Percentiles rank a stretch among this genome's conserved stretches.
Conservation (phyloP, 2,113 vertebrate genomes). For the Diglossa brunneiventris region DNA sequence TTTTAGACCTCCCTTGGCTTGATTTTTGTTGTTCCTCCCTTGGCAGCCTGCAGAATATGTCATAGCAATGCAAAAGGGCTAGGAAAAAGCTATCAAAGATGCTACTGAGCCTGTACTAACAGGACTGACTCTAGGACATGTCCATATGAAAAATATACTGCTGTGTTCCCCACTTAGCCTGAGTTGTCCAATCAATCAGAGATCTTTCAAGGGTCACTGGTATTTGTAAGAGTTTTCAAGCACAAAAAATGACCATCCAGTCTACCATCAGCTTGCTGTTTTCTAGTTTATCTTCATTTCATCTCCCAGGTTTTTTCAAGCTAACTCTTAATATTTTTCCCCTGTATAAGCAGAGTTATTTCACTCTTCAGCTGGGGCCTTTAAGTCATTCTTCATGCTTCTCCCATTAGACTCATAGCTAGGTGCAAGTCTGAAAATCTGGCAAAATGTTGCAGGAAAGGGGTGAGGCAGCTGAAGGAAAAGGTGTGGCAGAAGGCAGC, state of each 20-base stretch:
- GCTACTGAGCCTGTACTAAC: neutral
- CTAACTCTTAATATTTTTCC: neutral
- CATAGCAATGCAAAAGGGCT: neutral
- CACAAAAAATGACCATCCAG: neutral
- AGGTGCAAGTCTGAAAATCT: neutral
- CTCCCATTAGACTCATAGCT: neutral
- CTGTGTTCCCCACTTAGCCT: neutral
- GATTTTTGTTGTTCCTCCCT: conserved; percentile 28
- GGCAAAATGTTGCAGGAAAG: neutral
- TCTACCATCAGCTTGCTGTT: neutral
- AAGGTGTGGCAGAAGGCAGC: neutral
- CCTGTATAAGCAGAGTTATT: neutral
- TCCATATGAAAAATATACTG: conserved; percentile 12
- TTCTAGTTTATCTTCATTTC: conserved; percentile 18
- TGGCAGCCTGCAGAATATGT: conserved; percentile 21
- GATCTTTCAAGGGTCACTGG: conserved; percentile 51
- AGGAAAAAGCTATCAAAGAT: conserved; percentile 15
- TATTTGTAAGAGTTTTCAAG: conserved; percentile 1
- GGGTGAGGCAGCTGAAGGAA: neutral
- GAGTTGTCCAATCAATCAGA: conserved; percentile 30
- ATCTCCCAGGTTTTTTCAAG: neutral
- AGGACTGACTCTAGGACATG: neutral
- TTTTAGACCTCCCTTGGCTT: conserved; percentile 36
- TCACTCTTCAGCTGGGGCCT: neutral
- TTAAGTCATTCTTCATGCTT: neutral